Evolutionary conservation across 2,113 vertebrate genomes (phyloP).

Genomic region (Ciconia maguari): DNA sequence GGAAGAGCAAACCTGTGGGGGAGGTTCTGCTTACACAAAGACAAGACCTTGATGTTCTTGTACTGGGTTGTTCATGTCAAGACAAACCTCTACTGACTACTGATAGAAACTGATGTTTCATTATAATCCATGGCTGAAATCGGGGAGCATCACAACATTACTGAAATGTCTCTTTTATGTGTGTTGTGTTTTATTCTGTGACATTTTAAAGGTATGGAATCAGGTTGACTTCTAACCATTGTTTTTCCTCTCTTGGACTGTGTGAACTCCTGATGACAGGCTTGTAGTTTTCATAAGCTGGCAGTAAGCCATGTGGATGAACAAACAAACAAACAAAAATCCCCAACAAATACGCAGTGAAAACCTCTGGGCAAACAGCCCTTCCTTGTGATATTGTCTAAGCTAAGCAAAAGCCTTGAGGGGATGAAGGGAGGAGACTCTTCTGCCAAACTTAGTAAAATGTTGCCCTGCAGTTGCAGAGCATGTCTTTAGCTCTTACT

Average conservation of each 20-base stretch:
- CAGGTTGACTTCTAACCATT: conserved; percentile 2
- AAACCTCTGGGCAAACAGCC: conserved; percentile 63
- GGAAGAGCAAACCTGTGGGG: not conserved
- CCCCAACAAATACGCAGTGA: conserved; percentile 31
- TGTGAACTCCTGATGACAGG: conserved; percentile 40
- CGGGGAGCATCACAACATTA: not conserved
- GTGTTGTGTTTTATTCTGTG: not conserved
- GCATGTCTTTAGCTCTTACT: not conserved
- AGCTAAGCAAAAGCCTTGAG: conserved; percentile 45
- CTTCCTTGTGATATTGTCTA: conserved; percentile 66
- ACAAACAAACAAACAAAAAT: conserved; percentile 66
- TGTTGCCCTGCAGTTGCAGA: not conserved
- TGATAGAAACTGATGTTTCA: not conserved
- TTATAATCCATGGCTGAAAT: not conserved
- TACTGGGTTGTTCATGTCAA: not conserved
- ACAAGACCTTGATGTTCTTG: not conserved
- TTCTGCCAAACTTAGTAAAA: conserved; percentile 27
- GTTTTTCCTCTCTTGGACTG: not conserved
- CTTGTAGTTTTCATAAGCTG: conserved; percentile 48
- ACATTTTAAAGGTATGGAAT: not conserved
- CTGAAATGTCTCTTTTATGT: not conserved
- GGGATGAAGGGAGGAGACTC: conserved; percentile 29
- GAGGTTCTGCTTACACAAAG: not conserved
- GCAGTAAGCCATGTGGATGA: conserved; percentile 9
- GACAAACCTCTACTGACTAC: not conserved